phyloP scores from a whole-genome alignment of 2,888 invertebrate genomes.

The Loripinus fragilis region DNA sequence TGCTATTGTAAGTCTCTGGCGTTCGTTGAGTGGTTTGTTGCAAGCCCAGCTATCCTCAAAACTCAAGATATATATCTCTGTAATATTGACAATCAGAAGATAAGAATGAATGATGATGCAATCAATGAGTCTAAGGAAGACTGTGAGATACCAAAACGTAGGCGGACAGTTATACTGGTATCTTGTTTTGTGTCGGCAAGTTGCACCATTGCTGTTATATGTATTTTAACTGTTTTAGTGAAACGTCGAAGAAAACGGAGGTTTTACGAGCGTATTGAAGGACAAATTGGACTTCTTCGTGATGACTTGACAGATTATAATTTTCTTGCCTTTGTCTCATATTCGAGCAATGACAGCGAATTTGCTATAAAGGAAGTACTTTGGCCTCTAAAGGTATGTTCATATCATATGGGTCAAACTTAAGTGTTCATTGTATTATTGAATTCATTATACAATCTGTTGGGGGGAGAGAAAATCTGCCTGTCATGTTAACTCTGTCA shows the following conservation, averaged over 20 bases:
- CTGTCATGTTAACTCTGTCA: no score
- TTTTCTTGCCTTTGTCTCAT: background rate
- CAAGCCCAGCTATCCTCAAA: background rate
- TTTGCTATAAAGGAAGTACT: background rate
- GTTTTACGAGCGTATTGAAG: background rate
- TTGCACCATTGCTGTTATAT: background rate
- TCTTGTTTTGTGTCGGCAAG: background rate
- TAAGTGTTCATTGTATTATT: no score
- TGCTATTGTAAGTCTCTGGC: background rate
- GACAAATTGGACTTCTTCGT: background rate
- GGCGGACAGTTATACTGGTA: background rate
- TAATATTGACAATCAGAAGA: background rate
- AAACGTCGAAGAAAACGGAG: background rate
- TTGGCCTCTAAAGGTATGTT: background rate
- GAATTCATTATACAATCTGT: no score
- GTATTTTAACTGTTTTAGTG: background rate
- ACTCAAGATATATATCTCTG: background rate
- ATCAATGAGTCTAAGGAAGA: background rate
- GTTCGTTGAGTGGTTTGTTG: slow-evolving; percentile 1
- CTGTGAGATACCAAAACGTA: background rate
- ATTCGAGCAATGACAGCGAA: background rate
- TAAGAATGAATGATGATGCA: background rate
- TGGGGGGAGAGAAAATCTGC: no score
- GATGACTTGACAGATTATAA: background rate
- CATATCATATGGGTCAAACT: no score